These are phyloP conservation scores for Lanius ludovicianus DNA, from an alignment of 2,113 vertebrate genomes.

Conservation along the genomic window DNA sequence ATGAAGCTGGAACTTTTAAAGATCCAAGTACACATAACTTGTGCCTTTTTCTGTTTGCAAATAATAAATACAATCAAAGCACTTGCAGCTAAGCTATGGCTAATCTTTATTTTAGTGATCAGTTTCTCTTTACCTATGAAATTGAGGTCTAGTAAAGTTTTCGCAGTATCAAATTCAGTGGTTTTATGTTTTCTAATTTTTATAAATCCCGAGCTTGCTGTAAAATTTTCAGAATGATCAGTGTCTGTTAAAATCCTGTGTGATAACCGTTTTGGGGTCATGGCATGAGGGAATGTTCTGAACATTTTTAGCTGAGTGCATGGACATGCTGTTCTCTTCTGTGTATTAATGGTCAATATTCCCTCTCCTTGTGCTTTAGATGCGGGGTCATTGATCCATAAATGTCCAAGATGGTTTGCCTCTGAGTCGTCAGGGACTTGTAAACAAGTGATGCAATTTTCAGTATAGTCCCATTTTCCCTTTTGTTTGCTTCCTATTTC, in stretches of 20 bases:
- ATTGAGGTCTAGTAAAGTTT: background rate
- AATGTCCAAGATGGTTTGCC: background rate
- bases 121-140: background rate
- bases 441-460: conserved; percentile 14
- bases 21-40: background rate
- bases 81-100: background rate
- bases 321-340: background rate
- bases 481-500: background rate
- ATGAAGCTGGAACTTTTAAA: background rate
- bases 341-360: background rate
- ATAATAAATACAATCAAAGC: background rate
- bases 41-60: background rate
- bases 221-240: background rate
- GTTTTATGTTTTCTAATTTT: background rate
- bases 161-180: background rate
- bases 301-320: background rate
- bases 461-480: background rate
- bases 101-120: background rate
- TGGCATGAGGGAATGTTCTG: background rate
- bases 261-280: background rate
- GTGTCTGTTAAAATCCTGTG: background rate
- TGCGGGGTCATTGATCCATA: background rate
- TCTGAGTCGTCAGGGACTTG: background rate
- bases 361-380: background rate
- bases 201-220: background rate